Evolutionary conservation across 2,113 vertebrate genomes (phyloP).

Genomic region (Sorex fumeus): DNA sequence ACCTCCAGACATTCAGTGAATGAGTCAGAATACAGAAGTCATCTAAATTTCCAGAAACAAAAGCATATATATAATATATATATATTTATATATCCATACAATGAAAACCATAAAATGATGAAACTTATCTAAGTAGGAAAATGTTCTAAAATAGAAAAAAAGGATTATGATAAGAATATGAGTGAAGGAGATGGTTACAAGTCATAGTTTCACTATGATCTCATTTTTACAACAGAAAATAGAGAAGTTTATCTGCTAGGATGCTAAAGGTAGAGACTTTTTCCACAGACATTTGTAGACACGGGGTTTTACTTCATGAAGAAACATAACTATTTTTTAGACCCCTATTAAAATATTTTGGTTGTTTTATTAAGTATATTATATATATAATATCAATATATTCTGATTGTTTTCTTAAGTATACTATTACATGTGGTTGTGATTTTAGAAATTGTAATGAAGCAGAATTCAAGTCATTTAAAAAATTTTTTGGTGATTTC

Average conservation of each 20-base stretch:
- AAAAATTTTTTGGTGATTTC: constrained; percentile 23
- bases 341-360: no score
- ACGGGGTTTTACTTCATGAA: neutral
- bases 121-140: no score
- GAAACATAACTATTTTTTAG: no score
- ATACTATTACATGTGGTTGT: neutral
- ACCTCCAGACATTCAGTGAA: neutral
- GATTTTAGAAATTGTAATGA: neutral
- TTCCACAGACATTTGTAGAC: neutral
- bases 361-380: no score
- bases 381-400: no score
- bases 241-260: neutral
- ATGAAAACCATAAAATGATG: no score
- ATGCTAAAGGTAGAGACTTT: neutral
- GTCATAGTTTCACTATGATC: neutral
- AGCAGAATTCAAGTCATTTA: neutral
- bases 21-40: neutral
- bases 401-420: no score
- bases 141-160: no score
- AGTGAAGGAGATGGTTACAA: constrained; percentile 7
- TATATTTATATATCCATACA: no score
- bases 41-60: no score
- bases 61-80: no score
- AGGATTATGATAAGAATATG: neutral
- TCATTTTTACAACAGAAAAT: neutral